Evolutionary conservation across 2,888 invertebrate species (phyloP).

Genomic region (Hydraecia micacea): DNA sequence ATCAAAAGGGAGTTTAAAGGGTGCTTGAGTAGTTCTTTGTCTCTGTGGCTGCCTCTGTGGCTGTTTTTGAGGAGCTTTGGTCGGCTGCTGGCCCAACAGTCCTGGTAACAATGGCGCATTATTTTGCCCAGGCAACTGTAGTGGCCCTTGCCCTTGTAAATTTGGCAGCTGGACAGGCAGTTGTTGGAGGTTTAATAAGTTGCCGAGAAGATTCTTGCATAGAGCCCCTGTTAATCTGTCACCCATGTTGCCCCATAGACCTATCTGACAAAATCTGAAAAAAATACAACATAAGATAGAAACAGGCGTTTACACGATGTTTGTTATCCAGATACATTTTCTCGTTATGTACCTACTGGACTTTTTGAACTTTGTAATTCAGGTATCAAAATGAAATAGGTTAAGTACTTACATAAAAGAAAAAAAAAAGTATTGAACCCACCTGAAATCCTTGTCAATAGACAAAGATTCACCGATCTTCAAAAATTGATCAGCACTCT

Average conservation of each 20-base stretch:
- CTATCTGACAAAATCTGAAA: slow-evolving; percentile 92
- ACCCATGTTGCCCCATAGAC: slow-evolving; percentile 91
- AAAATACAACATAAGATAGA: background rate
- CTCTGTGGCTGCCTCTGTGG: slow-evolving; percentile 42
- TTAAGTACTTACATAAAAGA: background rate
- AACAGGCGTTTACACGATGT: background rate
- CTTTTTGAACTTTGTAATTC: background rate
- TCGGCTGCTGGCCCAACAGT: slow-evolving; percentile 33
- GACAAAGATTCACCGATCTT: slow-evolving; percentile 78
- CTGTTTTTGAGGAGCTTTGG: slow-evolving; percentile 40
- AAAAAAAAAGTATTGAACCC: slow-evolving; percentile 19
- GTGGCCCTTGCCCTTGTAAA: slow-evolving; percentile 21
- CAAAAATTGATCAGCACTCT: slow-evolving; percentile 79
- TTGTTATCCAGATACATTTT: background rate
- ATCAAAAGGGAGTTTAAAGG: slow-evolving; percentile 65
- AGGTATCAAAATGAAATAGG: background rate
- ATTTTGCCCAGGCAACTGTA: slow-evolving; percentile 35
- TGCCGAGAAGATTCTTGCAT: slow-evolving; percentile 86
- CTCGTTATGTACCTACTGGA: background rate
- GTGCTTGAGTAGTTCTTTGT: slow-evolving; percentile 52
- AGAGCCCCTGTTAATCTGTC: slow-evolving; percentile 89
- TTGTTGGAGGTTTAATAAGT: slow-evolving; percentile 73
- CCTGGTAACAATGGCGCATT: slow-evolving; percentile 33
- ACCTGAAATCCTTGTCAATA: slow-evolving; percentile 84
- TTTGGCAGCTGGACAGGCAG: slow-evolving; percentile 65